These are phyloP conservation scores for Ophioninae sp. DNA, from an alignment of 2,888 invertebrate species.

Conservation along the genomic window DNA sequence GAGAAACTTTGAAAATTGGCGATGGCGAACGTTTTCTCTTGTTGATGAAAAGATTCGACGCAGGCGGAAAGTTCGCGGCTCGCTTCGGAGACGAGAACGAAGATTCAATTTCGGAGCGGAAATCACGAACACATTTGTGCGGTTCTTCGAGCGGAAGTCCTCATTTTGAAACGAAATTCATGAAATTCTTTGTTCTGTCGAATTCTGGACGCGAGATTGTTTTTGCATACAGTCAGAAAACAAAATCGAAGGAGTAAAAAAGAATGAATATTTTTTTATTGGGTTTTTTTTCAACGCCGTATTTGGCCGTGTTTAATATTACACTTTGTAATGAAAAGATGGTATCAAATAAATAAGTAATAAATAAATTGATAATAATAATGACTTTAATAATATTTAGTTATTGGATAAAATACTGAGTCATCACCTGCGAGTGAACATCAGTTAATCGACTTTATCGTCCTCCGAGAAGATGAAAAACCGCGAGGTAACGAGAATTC, in stretches of 20 bases:
- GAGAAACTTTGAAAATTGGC: neutral
- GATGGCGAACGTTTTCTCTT: neutral
- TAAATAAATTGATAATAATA: too few species aligned
- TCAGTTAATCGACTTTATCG: too few species aligned
- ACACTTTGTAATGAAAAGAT: too few species aligned
- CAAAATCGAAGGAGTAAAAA: too few species aligned
- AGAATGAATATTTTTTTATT: too few species aligned
- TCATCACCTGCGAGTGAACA: too few species aligned
- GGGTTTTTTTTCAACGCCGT: too few species aligned
- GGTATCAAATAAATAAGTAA: too few species aligned
- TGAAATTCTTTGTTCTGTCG: neutral
- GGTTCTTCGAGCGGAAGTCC: neutral
- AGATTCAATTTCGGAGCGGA: neutral
- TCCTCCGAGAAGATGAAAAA: too few species aligned
- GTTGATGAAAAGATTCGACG: neutral
- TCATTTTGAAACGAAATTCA: neutral
- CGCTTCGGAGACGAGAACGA: neutral
- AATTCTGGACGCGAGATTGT: neutral
- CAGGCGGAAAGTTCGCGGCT: neutral
- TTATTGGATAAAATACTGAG: too few species aligned
- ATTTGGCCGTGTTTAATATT: too few species aligned
- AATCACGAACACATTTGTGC: neutral
- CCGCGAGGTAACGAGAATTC: neutral
- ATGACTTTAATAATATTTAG: too few species aligned
- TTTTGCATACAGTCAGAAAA: neutral